Evolutionary conservation across 2,797 vertebrate genomes (phyloP).

Genomic region (Thalassophryne amazonica): DNA sequence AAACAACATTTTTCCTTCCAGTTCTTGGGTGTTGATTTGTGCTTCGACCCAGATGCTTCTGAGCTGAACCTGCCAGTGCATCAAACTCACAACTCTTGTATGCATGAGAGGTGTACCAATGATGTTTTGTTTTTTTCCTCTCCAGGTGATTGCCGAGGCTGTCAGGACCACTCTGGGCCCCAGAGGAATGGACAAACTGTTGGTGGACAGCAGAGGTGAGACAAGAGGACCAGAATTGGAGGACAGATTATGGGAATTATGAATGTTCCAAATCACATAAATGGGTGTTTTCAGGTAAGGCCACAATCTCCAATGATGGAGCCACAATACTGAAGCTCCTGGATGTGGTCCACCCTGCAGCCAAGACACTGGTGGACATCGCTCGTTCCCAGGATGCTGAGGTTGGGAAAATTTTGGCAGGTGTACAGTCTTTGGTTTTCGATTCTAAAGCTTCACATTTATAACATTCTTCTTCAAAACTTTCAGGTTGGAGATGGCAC

Average conservation of each 20-base stretch:
- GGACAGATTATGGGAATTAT: not conserved
- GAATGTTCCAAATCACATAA: too few relatives aligned
- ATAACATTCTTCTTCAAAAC: not conserved
- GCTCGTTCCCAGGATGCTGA: conserved; percentile 97
- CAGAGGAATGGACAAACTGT: conserved; percentile 98
- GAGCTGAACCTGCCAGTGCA: too few relatives aligned
- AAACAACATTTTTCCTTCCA: too few relatives aligned
- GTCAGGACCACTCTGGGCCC: conserved; percentile 96
- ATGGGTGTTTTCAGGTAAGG: conserved; percentile 81
- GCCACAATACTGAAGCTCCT: conserved; percentile 97
- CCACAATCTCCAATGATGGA: conserved; percentile 97
- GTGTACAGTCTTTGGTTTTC: not conserved
- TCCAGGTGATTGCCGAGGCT: conserved; percentile 90
- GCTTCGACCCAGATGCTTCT: too few relatives aligned
- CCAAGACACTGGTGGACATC: conserved; percentile 96
- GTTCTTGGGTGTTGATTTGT: too few relatives aligned
- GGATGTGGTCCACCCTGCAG: conserved; percentile 95
- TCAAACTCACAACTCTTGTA: too few relatives aligned
- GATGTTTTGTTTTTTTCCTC: not conserved
- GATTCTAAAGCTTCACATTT: not conserved
- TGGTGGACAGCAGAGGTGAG: conserved; percentile 89
- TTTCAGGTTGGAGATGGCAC: conserved; percentile 93
- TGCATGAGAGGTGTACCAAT: not conserved
- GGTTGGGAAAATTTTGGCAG: conserved; percentile 66
- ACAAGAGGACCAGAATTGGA: not conserved